These are phyloP conservation scores for Idaea straminata DNA, from an alignment of 2,888 invertebrate species.

Conservation along the genomic window DNA sequence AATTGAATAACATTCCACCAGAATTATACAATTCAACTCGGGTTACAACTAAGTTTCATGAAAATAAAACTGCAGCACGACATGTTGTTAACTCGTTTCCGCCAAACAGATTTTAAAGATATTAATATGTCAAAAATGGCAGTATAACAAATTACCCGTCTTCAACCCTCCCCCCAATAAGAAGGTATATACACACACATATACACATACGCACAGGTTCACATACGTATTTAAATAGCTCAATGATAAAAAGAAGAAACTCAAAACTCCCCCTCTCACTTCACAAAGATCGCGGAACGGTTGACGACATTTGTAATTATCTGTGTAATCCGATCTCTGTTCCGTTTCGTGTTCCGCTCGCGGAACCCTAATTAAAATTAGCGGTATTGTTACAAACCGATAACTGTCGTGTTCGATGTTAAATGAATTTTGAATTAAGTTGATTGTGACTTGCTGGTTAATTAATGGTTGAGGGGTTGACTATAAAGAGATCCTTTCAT, in stretches of 20 bases:
- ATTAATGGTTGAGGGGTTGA: not conserved
- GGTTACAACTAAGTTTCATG: no score
- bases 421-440: not conserved
- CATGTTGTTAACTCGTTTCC: no score
- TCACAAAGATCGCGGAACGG: slow-evolving; percentile 36
- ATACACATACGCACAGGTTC: no score
- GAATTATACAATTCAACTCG: no score
- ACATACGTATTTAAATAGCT: not conserved
- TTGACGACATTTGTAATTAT: slow-evolving; percentile 70
- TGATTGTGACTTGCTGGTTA: not conserved
- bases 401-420: not conserved
- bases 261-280: not conserved
- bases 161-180: not conserved
- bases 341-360: slow-evolving; percentile 22
- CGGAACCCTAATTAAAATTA: slow-evolving; percentile 34
- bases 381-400: slow-evolving; percentile 23
- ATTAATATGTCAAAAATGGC: no score
- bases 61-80: no score
- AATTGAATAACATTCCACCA: no score
- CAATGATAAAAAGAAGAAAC: not conserved
- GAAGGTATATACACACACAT: no score
- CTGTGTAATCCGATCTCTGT: slow-evolving; percentile 64
- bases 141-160: not conserved
- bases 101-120: no score
- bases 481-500: not conserved